Conservation (phyloP, 2,113 vertebrate genomes). For the Castor canadensis region DNA sequence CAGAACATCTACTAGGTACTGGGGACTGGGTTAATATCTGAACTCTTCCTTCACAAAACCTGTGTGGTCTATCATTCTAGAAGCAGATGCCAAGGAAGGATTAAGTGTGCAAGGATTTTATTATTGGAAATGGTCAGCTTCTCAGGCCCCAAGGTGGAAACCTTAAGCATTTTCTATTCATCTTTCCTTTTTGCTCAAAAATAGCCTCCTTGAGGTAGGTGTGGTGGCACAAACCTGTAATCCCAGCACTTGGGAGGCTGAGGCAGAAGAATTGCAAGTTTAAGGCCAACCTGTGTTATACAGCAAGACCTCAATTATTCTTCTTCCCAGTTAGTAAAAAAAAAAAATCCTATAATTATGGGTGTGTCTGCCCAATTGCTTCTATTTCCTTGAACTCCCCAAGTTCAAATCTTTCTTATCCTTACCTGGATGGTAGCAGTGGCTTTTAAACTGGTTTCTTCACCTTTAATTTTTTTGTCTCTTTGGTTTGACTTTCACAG, state of each 20-base stretch:
- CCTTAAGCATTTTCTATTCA: neutral
- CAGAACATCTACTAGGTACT: neutral
- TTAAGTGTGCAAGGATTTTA: neutral
- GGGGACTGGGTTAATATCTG: neutral
- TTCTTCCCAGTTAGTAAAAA: neutral
- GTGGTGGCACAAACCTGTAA: no score
- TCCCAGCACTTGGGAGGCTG: no score
- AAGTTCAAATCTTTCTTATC: neutral
- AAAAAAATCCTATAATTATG: neutral
- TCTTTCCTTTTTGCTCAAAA: neutral
- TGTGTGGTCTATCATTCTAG: neutral
- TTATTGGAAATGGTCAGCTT: neutral
- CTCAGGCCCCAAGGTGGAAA: neutral
- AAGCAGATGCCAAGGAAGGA: neutral
- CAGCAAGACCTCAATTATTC: no score
- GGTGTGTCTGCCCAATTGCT: neutral
- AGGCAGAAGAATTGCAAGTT: no score
- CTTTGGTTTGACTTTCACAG: neutral
- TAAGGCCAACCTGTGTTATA: no score
- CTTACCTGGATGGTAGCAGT: neutral
- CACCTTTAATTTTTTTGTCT: neutral
- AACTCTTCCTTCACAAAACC: neutral
- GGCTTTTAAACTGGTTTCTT: neutral
- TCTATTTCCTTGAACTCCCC: neutral
- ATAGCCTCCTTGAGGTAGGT: no score